These are phyloP conservation scores for Cryptotis parvus DNA, from an alignment of 2,113 vertebrate genomes.

Conservation along the genomic window DNA sequence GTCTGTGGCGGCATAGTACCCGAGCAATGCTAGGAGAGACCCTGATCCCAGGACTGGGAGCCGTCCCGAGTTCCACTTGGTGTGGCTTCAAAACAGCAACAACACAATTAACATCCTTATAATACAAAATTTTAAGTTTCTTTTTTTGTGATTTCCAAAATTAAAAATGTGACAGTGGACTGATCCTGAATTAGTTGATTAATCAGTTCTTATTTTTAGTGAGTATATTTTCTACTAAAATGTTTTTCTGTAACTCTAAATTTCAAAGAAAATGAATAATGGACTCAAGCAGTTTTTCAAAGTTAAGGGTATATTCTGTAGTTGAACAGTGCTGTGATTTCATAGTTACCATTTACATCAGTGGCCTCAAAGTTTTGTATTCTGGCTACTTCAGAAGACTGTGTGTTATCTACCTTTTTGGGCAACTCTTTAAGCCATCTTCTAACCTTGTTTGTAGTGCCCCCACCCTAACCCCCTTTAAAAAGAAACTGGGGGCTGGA, in stretches of 20 bases:
- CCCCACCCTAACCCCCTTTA: neutral
- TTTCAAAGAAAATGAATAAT: constrained; percentile 38
- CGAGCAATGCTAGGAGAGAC: no score
- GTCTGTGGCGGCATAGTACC: no score
- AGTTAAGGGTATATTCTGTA: constrained; percentile 29
- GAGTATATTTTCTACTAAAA: neutral
- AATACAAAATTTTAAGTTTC: no score
- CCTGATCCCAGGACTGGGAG: no score
- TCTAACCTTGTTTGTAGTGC: neutral
- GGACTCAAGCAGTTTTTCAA: constrained; percentile 19
- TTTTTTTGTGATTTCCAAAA: constrained; percentile 35
- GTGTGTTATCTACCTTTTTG: neutral
- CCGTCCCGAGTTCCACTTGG: no score
- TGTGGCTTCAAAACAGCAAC: no score
- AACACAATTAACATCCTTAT: no score
- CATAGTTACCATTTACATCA: neutral
- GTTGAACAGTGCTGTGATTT: constrained; percentile 1
- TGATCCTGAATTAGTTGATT: neutral
- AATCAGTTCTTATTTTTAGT: constrained; percentile 40
- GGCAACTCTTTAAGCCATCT: neutral
- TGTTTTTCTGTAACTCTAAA: constrained; percentile 48
- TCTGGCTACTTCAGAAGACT: neutral
- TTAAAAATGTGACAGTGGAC: neutral
- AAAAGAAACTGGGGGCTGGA: no score
- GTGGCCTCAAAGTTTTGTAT: neutral